Percentiles rank a stretch among this genome's conserved stretches.
Evolutionary conservation across 2,888 invertebrate species (phyloP).

Genomic region (Dasypogon diadema): DNA sequence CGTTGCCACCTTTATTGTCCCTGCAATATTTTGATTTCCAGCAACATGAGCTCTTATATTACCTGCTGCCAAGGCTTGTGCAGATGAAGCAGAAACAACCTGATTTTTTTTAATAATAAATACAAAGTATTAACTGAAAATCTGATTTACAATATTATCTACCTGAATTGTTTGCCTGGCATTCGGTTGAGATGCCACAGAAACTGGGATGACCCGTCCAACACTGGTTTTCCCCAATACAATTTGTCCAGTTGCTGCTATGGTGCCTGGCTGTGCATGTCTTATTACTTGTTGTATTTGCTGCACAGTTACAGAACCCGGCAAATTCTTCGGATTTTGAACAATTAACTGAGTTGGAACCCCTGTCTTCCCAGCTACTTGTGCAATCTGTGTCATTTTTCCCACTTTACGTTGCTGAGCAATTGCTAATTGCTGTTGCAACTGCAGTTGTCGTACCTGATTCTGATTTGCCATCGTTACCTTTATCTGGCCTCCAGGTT

Average conservation of each 20-base stretch:
- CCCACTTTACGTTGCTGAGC: constrained; percentile 73
- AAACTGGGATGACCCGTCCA: constrained; percentile 76
- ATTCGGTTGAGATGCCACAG: constrained; percentile 71
- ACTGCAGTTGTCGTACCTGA: constrained; percentile 75
- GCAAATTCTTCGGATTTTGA: constrained; percentile 72
- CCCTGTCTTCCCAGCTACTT: constrained; percentile 66
- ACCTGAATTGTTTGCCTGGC: constrained; percentile 72
- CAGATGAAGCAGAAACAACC: constrained; percentile 72
- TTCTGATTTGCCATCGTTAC: constrained; percentile 74
- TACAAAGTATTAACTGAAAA: too few species aligned
- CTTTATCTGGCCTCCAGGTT: constrained; percentile 68
- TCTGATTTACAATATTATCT: background rate
- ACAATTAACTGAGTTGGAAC: constrained; percentile 80
- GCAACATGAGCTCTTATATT: constrained; percentile 70
- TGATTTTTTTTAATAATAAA: too few species aligned
- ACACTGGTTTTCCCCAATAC: constrained; percentile 75
- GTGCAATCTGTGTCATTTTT: constrained; percentile 72
- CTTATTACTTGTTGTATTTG: constrained; percentile 82
- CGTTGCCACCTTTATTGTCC: constrained; percentile 70
- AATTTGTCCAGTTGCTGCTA: constrained; percentile 69
- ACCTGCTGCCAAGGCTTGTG: constrained; percentile 69
- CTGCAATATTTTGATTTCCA: constrained; percentile 68
- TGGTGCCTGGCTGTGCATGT: constrained; percentile 70
- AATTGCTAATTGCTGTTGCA: constrained; percentile 72
- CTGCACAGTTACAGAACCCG: constrained; percentile 78